Conservation (phyloP, 64 coral and sea anemone genomes). For the Actinia equina region DNA sequence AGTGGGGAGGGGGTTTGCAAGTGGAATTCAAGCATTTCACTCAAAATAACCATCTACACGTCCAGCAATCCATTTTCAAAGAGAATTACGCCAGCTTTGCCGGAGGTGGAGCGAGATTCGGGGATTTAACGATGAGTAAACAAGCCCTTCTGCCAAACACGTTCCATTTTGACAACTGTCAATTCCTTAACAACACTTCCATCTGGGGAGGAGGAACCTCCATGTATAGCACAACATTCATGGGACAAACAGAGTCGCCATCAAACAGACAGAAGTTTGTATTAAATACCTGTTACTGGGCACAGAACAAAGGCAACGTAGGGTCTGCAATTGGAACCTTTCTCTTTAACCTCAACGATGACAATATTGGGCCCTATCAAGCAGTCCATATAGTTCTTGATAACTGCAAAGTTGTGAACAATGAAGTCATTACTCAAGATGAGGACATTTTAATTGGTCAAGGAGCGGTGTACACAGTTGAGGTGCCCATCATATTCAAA, state of each 20-base stretch:
- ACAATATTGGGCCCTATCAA: slow-evolving; percentile 53
- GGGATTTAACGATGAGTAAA: neutral
- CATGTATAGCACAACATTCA: slow-evolving; percentile 58
- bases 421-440: slow-evolving; percentile 33
- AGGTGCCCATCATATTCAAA: too few species aligned
- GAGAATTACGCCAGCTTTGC: slow-evolving; percentile 53
- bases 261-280: slow-evolving; percentile 24
- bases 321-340: slow-evolving; percentile 67
- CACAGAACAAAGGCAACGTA: slow-evolving; percentile 60
- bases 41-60: slow-evolving; percentile 16
- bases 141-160: neutral
- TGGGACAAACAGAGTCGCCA: neutral
- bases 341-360: slow-evolving; percentile 68
- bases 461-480: slow-evolving; percentile 78
- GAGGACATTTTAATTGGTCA: slow-evolving; percentile 64
- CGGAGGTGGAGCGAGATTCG: slow-evolving; percentile 66
- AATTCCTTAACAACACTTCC: slow-evolving; percentile 47
- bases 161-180: slow-evolving; percentile 28
- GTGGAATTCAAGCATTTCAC: slow-evolving; percentile 22
- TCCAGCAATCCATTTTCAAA: slow-evolving; percentile 34
- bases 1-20: slow-evolving; percentile 78
- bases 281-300: slow-evolving; percentile 51
- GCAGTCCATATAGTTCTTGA: slow-evolving; percentile 56
- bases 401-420: slow-evolving; percentile 39
- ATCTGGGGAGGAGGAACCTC: slow-evolving; percentile 59